phyloP scores from a whole-genome alignment of 2,797 vertebrate genomes.

The Kryptolebias ocellatus region DNA sequence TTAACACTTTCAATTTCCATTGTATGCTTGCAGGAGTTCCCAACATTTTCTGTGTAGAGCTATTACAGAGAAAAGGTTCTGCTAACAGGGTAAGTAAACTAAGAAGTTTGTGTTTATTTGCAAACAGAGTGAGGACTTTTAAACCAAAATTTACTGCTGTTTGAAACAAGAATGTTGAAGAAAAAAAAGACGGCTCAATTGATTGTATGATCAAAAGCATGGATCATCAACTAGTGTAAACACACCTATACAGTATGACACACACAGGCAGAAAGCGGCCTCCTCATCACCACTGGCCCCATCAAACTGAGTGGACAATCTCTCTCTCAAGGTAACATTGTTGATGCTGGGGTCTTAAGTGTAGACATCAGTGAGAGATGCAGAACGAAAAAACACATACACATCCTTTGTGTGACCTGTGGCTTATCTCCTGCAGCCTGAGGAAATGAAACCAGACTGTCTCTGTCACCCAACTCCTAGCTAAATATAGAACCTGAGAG shows the following conservation, averaged over 20 bases:
- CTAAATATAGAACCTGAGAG: constrained; percentile 68
- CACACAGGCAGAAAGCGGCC: background rate
- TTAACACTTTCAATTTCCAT: too few relatives aligned
- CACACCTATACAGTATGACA: constrained; percentile 9
- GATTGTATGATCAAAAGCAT: constrained; percentile 27
- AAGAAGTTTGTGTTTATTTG: background rate
- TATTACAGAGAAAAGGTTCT: background rate
- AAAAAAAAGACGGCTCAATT: constrained; percentile 25
- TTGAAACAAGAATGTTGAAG: background rate
- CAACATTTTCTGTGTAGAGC: too few relatives aligned
- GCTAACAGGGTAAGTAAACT: background rate
- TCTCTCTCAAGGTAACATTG: constrained; percentile 37
- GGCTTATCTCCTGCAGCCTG: constrained; percentile 62
- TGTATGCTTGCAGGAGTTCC: too few relatives aligned
- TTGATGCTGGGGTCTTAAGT: constrained; percentile 40
- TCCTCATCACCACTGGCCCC: constrained; percentile 40
- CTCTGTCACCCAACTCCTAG: constrained; percentile 60
- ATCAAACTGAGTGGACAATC: constrained; percentile 44
- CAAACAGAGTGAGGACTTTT: background rate
- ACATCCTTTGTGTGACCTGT: constrained; percentile 55
- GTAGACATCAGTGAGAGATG: constrained; percentile 13
- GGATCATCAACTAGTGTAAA: background rate
- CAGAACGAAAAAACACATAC: constrained; percentile 27
- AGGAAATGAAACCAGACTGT: constrained; percentile 74
- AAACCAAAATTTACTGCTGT: background rate